phyloP scores from a whole-genome alignment of 2,888 invertebrate genomes.

The Cataglyphis albicans region DNA sequence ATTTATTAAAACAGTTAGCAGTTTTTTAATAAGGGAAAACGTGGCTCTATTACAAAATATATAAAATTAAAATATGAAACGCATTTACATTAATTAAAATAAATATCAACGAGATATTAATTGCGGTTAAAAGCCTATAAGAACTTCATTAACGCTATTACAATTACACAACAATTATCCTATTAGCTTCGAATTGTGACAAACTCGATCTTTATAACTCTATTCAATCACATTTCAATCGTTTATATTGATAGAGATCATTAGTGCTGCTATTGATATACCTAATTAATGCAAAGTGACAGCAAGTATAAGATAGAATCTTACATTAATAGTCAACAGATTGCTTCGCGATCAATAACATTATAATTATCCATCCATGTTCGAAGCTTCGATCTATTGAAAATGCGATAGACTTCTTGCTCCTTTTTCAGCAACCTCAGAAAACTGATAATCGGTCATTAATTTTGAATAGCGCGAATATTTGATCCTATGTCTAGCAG shows the following conservation, averaged over 20 bases:
- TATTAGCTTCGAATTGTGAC: slow-evolving; percentile 36
- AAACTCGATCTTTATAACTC: slow-evolving; percentile 29
- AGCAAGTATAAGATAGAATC: slow-evolving; percentile 65
- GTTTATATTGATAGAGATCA: slow-evolving; percentile 40
- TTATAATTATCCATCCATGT: slow-evolving; percentile 75
- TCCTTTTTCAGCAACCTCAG: neutral
- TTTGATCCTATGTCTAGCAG: slow-evolving; percentile 1
- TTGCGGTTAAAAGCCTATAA: slow-evolving; percentile 15
- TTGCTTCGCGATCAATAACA: slow-evolving; percentile 70
- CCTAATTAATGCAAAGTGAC: slow-evolving; percentile 46
- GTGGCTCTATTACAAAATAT: slow-evolving; percentile 4
- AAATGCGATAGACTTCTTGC: slow-evolving; percentile 33
- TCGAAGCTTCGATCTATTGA: slow-evolving; percentile 68
- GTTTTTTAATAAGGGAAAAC: neutral
- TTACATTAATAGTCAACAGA: slow-evolving; percentile 72
- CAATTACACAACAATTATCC: slow-evolving; percentile 21
- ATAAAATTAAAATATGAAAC: neutral
- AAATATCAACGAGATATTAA: slow-evolving; percentile 42
- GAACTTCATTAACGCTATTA: slow-evolving; percentile 37
- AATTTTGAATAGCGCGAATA: slow-evolving; percentile 25
- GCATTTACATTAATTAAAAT: slow-evolving; percentile 24
- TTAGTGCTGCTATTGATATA: slow-evolving; percentile 51
- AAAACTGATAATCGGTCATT: slow-evolving; percentile 43
- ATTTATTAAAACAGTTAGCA: neutral
- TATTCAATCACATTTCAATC: slow-evolving; percentile 20